A percentile compares a stretch with the other conserved stretches of the same genome.
Evolutionary conservation across 2,113 vertebrate genomes (phyloP).

Genomic region (Oceanites oceanicus): DNA sequence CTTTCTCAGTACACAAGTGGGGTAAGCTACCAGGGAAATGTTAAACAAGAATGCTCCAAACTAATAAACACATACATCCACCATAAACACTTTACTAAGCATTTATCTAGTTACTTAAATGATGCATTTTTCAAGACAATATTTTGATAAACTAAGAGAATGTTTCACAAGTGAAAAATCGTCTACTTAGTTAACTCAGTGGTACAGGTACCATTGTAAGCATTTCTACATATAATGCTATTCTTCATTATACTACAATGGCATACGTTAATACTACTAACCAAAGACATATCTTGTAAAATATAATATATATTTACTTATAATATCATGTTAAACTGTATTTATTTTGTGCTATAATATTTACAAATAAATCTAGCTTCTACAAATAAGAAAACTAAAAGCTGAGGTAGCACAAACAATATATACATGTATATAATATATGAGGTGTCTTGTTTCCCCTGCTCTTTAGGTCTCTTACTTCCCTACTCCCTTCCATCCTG

Average conservation of each 20-base stretch:
- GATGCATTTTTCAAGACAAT: not conserved
- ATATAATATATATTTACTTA: not conserved
- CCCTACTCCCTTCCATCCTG: not conserved
- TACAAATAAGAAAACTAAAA: not conserved
- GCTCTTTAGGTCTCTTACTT: not conserved
- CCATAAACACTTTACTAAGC: not conserved
- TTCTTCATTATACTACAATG: not conserved
- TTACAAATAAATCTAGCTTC: not conserved
- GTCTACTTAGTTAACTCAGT: not conserved
- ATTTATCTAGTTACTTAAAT: not conserved
- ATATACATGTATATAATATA: too few species aligned
- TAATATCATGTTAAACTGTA: not conserved
- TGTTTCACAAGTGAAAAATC: not conserved
- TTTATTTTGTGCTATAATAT: not conserved
- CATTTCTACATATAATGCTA: not conserved
- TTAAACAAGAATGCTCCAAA: not conserved
- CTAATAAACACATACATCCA: not conserved
- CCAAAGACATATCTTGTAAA: not conserved
- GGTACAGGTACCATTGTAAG: not conserved
- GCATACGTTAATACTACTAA: not conserved
- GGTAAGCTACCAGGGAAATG: not conserved
- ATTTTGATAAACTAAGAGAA: not conserved
- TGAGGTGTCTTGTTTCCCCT: not conserved
- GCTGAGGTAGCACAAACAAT: not conserved
- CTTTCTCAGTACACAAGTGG: not conserved